Base-by-base conservation (phyloP, 2,797 vertebrate species). In the Valencia hispanica region DNA sequence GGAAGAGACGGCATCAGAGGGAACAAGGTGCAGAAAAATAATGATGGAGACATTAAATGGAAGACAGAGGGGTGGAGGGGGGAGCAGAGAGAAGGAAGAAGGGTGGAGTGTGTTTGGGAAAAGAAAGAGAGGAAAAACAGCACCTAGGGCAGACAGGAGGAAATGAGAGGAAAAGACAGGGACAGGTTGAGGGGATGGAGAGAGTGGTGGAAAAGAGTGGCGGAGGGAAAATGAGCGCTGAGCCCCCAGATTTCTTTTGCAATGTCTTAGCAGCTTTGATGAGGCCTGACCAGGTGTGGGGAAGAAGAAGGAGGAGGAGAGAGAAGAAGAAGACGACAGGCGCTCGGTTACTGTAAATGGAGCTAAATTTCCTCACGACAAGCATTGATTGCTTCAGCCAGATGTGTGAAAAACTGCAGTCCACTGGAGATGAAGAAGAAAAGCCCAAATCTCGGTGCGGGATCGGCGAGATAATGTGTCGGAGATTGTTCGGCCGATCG, bases 221-320 rank as follows among this genome's bases (percentile, higher is more conserved):
- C 39, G 86, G 79, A 78, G 69, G 74, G 83, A 78, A 87, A 83
- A 90, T 80, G 84, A 87, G 87, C 78, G 51, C 70, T 68, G 73
- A 87, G 75, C 75, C 75, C 39, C 70, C 57, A 79, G 79, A 78
- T 80, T 82, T 75, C 78, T 76, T 17, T 72, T 74, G 68, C 73
- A 43, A 73, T n/a, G 4, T 72, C 74, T 74, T 75, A 80, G 85
- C 80, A 84, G 85, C 75, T 87, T 85, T 89, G 90, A 90, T 89
- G 87, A 87, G 83, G 81, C 79, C 79, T 87, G 87, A 87, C 84
- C 85, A 89, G 89, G 89, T 83, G 80, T 77, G 65, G 34, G 68
- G 72, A 74, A 36, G 72, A 66, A 22, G 80, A 30, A 80, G 47
- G 70, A 80, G 75, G 69, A 78, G 34, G 53, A 77, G 30, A 71